phyloP scores from a whole-genome alignment of 2,113 vertebrate species.

The Calidris pygmaea region DNA sequence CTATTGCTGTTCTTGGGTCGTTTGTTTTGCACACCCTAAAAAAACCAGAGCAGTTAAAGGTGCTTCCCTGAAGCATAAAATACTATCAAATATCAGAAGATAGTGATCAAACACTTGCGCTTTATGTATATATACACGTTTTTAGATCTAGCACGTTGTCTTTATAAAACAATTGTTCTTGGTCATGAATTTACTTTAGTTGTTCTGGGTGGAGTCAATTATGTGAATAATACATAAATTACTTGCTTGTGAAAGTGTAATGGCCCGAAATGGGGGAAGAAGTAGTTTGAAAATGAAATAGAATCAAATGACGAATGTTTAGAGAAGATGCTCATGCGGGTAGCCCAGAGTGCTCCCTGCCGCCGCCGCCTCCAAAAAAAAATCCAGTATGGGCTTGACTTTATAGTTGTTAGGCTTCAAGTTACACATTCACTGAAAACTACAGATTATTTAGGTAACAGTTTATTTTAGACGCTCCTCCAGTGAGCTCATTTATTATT shows the following conservation, averaged over 20 bases:
- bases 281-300: neutral
- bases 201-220: neutral
- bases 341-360: neutral
- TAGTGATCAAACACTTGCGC: neutral
- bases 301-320: neutral
- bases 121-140: neutral
- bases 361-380: neutral
- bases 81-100: neutral
- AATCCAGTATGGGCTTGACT: neutral
- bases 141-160: neutral
- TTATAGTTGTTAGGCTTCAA: neutral
- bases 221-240: neutral
- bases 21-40: neutral
- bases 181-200: neutral
- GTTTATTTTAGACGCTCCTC: neutral
- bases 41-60: neutral
- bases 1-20: accelerated
- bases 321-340: neutral
- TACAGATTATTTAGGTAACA: neutral
- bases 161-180: neutral
- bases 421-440: neutral
- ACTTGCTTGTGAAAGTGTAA: neutral
- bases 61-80: neutral
- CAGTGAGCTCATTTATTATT: neutral
- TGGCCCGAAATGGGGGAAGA: neutral